A percentile compares a stretch with the other conserved stretches of the same genome.
These are phyloP conservation scores for Minunthozetes semirufus DNA, from an alignment of 2,888 invertebrate genomes.

Conservation along the genomic window DNA sequence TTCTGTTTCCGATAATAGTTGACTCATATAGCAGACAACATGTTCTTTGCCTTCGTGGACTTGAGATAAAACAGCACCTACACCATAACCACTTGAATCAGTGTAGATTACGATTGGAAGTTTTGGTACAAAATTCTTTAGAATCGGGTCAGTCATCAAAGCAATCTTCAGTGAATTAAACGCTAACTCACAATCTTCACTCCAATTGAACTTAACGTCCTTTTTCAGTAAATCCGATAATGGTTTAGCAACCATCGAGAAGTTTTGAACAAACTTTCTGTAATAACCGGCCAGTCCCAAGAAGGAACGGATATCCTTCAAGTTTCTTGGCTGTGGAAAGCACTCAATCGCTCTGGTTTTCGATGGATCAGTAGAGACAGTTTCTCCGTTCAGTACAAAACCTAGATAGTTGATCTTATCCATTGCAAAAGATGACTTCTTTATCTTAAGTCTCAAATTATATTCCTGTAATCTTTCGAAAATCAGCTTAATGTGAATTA, in stretches of 20 bases:
- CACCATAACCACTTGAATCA: constrained; percentile 42
- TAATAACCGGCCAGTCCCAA: constrained; percentile 11
- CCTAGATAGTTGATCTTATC: constrained; percentile 1
- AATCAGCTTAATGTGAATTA: constrained; percentile 36
- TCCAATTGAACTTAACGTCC: constrained; percentile 31
- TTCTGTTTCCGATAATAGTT: constrained; percentile 43
- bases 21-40: background rate
- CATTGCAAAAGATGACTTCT: background rate
- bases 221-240: constrained; percentile 14
- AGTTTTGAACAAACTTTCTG: background rate
- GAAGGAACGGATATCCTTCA: background rate
- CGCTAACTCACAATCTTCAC: background rate
- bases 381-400: background rate
- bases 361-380: background rate
- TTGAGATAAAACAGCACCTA: constrained; percentile 23
- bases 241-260: background rate
- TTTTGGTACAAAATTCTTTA: constrained; percentile 43
- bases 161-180: constrained; percentile 27
- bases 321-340: background rate
- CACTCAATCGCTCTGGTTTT: background rate
- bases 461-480: constrained; percentile 39
- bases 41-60: background rate
- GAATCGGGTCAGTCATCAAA: constrained; percentile 38
- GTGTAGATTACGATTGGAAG: constrained; percentile 42
- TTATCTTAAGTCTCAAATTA: constrained; percentile 33